phyloP scores from a whole-genome alignment of 2,113 vertebrate species.

The Notothenia rossii region DNA sequence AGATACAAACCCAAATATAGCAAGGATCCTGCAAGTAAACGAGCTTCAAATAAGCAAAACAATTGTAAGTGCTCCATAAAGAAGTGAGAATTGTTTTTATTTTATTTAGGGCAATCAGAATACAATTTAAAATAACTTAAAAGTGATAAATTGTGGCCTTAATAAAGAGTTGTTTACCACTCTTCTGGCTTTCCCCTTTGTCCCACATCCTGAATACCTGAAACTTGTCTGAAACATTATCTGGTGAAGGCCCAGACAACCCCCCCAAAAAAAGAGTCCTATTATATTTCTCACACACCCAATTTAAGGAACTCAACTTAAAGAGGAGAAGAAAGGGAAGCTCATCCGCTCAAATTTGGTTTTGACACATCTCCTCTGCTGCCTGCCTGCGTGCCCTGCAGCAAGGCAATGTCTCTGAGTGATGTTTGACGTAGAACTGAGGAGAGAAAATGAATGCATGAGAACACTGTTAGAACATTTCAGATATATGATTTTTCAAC shows the following conservation, averaged over 20 bases:
- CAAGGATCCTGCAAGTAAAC: no score
- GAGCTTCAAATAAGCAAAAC: no score
- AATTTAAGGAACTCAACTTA: slow-evolving; percentile 49
- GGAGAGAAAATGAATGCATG: slow-evolving; percentile 54
- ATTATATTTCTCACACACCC: slow-evolving; percentile 50
- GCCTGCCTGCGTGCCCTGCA: slow-evolving; percentile 48
- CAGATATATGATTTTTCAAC: neutral
- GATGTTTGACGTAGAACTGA: slow-evolving; percentile 50
- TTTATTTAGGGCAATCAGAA: no score
- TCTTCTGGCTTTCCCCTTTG: slow-evolving; percentile 50
- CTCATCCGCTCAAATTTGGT: slow-evolving; percentile 46
- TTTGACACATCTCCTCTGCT: slow-evolving; percentile 49
- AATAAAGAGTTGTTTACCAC: slow-evolving; percentile 35
- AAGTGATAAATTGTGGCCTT: neutral
- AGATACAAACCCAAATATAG: no score
- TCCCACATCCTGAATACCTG: slow-evolving; percentile 42
- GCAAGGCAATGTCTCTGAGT: slow-evolving; percentile 49
- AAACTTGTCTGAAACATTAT: slow-evolving; percentile 58
- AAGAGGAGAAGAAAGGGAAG: slow-evolving; percentile 51
- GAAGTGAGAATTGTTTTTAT: no score
- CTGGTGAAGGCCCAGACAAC: slow-evolving; percentile 46
- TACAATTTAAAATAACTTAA: neutral
- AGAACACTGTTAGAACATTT: neutral
- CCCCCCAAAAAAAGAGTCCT: slow-evolving; percentile 35
- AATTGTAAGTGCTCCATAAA: no score